Percentiles rank a stretch among this genome's conserved stretches.
Conservation (phyloP, 2,113 vertebrate genomes). For the Epinephelus fuscoguttatus region DNA sequence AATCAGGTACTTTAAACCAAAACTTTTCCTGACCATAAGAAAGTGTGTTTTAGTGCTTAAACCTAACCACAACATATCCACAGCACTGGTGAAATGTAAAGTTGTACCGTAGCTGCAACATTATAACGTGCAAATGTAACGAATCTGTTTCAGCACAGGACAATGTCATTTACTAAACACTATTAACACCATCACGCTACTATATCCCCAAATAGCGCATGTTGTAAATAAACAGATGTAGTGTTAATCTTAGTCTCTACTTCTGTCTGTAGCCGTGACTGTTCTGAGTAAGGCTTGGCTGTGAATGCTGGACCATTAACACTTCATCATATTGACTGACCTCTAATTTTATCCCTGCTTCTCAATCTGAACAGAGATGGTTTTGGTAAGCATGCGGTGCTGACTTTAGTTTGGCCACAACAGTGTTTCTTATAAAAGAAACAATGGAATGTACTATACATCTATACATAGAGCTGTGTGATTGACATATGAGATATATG, state of each 20-base stretch:
- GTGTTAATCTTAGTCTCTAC: slow-evolving; percentile 12
- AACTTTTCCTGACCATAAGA: no score
- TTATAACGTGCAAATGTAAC: no score
- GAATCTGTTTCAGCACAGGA: background rate
- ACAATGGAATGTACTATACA: background rate
- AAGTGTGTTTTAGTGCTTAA: no score
- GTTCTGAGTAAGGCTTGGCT: slow-evolving; percentile 24
- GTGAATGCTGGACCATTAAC: slow-evolving; percentile 49
- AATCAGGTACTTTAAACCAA: no score
- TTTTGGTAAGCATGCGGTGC: slow-evolving; percentile 30
- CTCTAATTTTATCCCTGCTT: slow-evolving; percentile 49
- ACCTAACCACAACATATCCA: no score
- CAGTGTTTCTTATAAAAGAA: background rate
- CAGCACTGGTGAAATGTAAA: no score
- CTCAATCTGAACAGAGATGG: slow-evolving; percentile 29
- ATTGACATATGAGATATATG: background rate
- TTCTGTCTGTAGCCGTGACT: background rate
- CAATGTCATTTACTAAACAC: background rate
- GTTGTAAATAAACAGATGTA: slow-evolving; percentile 38
- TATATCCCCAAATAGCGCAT: background rate
- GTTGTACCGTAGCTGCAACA: no score
- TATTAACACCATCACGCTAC: background rate
- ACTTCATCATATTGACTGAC: slow-evolving; percentile 38
- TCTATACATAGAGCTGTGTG: background rate
- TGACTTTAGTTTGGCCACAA: slow-evolving; percentile 23